phyloP scores from a whole-genome alignment of 2,113 vertebrate species.

The Antennarius striatus region DNA sequence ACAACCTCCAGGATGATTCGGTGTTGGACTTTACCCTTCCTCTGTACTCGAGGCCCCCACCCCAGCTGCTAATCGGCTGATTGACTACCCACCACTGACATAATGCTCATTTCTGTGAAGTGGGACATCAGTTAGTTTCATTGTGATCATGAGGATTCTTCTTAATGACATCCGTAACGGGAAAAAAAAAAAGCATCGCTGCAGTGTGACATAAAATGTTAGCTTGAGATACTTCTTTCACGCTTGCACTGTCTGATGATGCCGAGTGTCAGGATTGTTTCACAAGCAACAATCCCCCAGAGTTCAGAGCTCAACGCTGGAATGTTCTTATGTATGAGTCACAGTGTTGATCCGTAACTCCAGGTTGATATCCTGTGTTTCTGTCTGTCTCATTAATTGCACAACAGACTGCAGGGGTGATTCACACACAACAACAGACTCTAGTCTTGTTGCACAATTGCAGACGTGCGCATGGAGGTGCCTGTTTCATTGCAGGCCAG shows the following conservation, averaged over 20 bases:
- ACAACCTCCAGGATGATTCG: slow-evolving; percentile 21
- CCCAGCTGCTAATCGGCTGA: slow-evolving; percentile 13
- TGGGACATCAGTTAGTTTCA: slow-evolving; percentile 8
- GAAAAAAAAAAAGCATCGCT: neutral
- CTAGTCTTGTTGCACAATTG: slow-evolving; percentile 33
- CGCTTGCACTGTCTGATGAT: neutral
- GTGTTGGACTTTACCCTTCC: slow-evolving; percentile 47
- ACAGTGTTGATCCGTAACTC: slow-evolving; percentile 44
- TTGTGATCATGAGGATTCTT: neutral
- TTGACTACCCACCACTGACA: slow-evolving; percentile 61
- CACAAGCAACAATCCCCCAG: slow-evolving; percentile 33
- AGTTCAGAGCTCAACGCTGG: slow-evolving; percentile 35
- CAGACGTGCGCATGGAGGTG: neutral
- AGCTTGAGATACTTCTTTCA: neutral
- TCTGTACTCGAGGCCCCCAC: slow-evolving; percentile 16
- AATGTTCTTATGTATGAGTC: slow-evolving; percentile 68
- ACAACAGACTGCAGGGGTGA: slow-evolving; percentile 32
- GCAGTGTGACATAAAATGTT: neutral
- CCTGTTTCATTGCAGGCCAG: neutral
- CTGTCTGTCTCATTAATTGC: slow-evolving; percentile 43
- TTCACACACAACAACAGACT: slow-evolving; percentile 28
- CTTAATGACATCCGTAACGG: neutral
- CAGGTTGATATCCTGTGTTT: slow-evolving; percentile 24
- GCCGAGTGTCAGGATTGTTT: slow-evolving; percentile 12
- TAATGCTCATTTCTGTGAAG: slow-evolving; percentile 40